Evolutionary conservation across 2,888 invertebrate species (phyloP), one percentile per base, ranked within the genome.

Genomic region (Julus scandinavius): DNA sequence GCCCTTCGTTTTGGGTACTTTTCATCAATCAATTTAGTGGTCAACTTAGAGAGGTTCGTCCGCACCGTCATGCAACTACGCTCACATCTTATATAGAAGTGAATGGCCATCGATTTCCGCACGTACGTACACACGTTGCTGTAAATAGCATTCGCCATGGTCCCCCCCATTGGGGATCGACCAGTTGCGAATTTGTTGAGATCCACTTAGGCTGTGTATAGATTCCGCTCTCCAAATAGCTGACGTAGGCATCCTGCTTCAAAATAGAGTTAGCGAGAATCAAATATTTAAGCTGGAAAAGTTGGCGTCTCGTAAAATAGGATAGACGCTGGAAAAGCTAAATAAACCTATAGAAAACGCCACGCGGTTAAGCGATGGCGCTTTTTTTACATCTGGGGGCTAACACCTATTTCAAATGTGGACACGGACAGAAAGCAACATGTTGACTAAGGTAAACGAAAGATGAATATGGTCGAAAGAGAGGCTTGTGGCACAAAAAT

Each of bases 101-200:
- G 72, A 72, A 29, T 9, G 20, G 72, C 72, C 72, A 72, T 72
- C 72, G 72, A 72, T 72, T 72, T 72, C 29, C 72, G 72, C 72
- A 29, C 29, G 29, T 29, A 29, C 29, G 29, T 29, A n/a, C 72
- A n/a, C 72, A 72, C 72, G 20, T 29, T 72, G 9, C 72, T 72
- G 72, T 72, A 72, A 72, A 72, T 29, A 72, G 72, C 29, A 72
- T 72, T 29, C 72, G 29, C 72, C 72, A 29, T 72, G 7, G 72
- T 72, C 29, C 11, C 29, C 29, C 29, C 29, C 29, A 9, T 20
- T 72, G 72, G 72, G 72, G 72, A 72, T 72, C 72, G 72, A 72
- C 72, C 72, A 72, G 72, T 72, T 72, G 72, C 20, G 72, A 72
- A 72, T 72, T 17, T 72, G 72, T 72, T 72, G 72, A 72, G 72